phyloP scores from a whole-genome alignment of 2,797 vertebrate species.

The Cephalopachus bancanus region DNA sequence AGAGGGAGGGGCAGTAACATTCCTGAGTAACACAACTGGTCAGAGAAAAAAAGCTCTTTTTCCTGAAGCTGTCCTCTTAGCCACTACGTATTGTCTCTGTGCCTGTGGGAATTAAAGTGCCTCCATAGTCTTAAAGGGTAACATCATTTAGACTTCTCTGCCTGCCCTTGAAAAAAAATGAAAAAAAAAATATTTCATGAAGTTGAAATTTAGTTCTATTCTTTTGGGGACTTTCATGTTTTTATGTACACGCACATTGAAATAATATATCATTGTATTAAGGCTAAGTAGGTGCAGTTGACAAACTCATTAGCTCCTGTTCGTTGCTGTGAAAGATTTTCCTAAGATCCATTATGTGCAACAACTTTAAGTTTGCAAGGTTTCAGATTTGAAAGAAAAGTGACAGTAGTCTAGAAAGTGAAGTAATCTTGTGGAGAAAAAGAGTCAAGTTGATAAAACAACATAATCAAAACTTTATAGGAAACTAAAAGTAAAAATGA shows the following conservation, averaged over 20 bases:
- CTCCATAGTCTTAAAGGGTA: neutral
- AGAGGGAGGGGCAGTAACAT: neutral
- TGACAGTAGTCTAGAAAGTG: neutral
- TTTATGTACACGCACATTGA: neutral
- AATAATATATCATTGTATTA: neutral
- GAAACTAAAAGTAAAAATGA: neutral
- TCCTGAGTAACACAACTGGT: neutral
- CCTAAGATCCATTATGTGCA: neutral
- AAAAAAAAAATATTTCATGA: neutral
- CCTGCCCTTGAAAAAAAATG: neutral
- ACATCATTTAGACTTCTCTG: neutral
- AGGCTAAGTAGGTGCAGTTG: neutral
- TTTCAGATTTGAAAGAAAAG: neutral
- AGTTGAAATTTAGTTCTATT: neutral
- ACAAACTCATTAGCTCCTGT: neutral
- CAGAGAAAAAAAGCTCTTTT: neutral
- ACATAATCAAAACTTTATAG: neutral
- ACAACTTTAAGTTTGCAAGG: neutral
- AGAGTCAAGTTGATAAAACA: neutral
- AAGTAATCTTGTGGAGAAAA: neutral
- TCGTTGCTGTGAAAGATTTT: neutral
- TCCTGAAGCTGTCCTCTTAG: neutral
- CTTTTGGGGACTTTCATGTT: neutral
- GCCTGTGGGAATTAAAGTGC: neutral
- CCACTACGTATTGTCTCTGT: neutral